phyloP scores from a whole-genome alignment of 2,888 invertebrate genomes.

The Agriopis leucophaearia region DNA sequence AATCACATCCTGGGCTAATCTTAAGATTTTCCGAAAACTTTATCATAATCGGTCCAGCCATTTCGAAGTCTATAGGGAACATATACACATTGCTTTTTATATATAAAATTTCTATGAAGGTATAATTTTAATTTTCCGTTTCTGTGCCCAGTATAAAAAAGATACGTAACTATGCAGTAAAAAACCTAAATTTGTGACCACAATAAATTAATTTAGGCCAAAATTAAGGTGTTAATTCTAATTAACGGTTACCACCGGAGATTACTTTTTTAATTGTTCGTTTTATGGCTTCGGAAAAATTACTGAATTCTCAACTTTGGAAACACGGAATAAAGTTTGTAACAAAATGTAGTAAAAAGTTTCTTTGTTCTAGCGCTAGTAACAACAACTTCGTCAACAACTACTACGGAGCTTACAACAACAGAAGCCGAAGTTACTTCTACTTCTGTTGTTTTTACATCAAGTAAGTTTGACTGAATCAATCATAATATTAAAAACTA shows the following conservation, averaged over 20 bases:
- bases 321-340: slow-evolving; percentile 2
- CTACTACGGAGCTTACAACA: slow-evolving; percentile 44
- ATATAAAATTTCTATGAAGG: not conserved
- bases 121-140: slow-evolving; percentile 6
- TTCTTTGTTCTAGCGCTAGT: slow-evolving; percentile 58
- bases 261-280: slow-evolving; percentile 49
- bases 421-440: slow-evolving; percentile 39
- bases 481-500: too few relatives aligned
- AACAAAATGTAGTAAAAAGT: slow-evolving; percentile 5
- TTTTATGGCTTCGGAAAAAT: slow-evolving; percentile 28
- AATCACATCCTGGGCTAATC: too few relatives aligned
- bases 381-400: slow-evolving; percentile 58
- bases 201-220: slow-evolving; percentile 55
- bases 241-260: slow-evolving; percentile 45
- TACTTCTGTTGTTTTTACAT: slow-evolving; percentile 33
- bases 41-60: too few relatives aligned
- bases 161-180: slow-evolving; percentile 10
- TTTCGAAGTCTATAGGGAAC: too few relatives aligned
- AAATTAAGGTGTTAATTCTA: slow-evolving; percentile 55
- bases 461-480: slow-evolving; percentile 38
- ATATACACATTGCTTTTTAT: not conserved
- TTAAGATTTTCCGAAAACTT: too few relatives aligned
- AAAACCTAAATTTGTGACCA: slow-evolving; percentile 35
- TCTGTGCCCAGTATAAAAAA: not conserved
- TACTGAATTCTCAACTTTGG: slow-evolving; percentile 16